Conservation (phyloP, 2,797 vertebrate genomes). For the Acipenser ruthenus region DNA sequence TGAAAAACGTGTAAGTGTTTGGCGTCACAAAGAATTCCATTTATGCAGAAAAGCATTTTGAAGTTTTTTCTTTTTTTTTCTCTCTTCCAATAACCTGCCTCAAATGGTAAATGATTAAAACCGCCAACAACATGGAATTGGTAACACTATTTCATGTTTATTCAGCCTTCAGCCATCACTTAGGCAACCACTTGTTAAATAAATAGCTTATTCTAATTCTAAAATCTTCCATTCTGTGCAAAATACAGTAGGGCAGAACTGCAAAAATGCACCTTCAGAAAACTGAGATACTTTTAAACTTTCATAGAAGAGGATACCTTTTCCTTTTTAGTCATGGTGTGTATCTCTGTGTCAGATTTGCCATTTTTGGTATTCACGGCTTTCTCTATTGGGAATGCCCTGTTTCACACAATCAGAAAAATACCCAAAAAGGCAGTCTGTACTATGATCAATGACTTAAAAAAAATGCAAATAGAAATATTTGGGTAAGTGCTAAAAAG, state of each 20-base stretch:
- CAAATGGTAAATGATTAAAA: slow-evolving; percentile 4
- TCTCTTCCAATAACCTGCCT: neutral
- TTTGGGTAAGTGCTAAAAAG: too few species aligned
- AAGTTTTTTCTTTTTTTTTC: neutral
- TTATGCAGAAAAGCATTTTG: slow-evolving; percentile 1
- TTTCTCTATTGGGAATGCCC: too few species aligned
- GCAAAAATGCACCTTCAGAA: neutral
- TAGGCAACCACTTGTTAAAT: neutral
- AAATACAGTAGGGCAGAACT: neutral
- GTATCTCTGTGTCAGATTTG: too few species aligned
- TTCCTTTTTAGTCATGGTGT: too few species aligned
- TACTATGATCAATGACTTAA: too few species aligned
- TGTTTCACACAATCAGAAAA: too few species aligned
- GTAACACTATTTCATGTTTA: neutral
- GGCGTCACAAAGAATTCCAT: neutral
- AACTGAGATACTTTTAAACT: too few species aligned
- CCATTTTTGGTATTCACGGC: too few species aligned
- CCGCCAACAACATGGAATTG: slow-evolving; percentile 12
- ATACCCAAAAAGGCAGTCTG: too few species aligned
- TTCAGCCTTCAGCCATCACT: neutral
- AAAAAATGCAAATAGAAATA: too few species aligned
- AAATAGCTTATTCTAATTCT: neutral
- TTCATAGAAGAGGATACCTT: too few species aligned
- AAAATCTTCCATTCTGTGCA: neutral
- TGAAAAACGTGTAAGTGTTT: neutral